Evolutionary conservation across 2,888 invertebrate species (phyloP), one percentile per base, ranked within the genome.

Genomic region (Drosophila pegasa): DNA sequence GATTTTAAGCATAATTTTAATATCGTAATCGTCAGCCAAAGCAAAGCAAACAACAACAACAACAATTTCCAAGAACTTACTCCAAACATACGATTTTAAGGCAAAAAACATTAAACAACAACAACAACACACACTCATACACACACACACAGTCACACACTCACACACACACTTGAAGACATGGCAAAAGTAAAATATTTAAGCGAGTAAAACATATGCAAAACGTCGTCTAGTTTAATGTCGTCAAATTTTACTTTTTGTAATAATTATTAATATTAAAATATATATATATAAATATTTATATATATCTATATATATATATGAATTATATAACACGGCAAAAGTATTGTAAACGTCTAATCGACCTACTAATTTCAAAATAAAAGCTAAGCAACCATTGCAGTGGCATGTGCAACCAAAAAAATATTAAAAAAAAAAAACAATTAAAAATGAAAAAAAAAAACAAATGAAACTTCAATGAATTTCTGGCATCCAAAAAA

Each of bases 241-340:
- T 90, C 91, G 91, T 90, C 87, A 88, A 87, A 73, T 88, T 90
- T 90, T 84, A 89, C 79, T 87, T 88, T 90, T 90, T 90, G 90
- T 90, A 90, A 90, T 87, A 89, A 90, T 87, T 90, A 89, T 89
- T 87, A 87, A 90, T 81, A 87, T 88, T 87, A 75, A 86, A 80
- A 29, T 8, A 27, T 18, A 37, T 6, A 80, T 5, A 25, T 9
- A 22, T 22, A 52, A n/a, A 52, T 29, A 38, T 40, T 81, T 78
- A 81, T 16, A 25, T 20, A 12, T 18, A 29, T 20, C 20, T 40
- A 29, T 20, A 84, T 80, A 83, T 18, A n/a, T 29, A 51, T 27
- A 40, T 54, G 38, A 71, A 80, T 71, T 83, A 85, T 80, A 82
- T 87, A 75, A 80, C 72, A 70, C 71, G 75, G 71, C 59, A 76